Evolutionary conservation across 2,888 invertebrate genomes (phyloP), one percentile per base, ranked within the genome.

Genomic region (Formica aserva): DNA sequence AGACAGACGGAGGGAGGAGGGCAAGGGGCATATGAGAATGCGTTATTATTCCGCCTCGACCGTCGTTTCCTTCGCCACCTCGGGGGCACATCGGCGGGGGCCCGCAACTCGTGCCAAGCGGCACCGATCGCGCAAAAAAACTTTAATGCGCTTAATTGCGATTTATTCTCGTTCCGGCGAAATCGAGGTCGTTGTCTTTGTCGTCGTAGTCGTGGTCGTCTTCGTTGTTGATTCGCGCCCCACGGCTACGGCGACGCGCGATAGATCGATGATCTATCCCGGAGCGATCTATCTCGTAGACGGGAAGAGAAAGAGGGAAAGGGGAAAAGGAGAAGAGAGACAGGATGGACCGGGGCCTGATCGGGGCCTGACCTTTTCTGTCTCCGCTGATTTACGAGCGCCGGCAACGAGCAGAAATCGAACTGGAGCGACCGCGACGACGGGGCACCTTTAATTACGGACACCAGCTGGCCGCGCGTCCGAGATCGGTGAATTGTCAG

Each of bases 371-470:
- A 88, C 88, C 88, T 91, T 87, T 88, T 77, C 91, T 84, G 91
- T 89, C 90, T 77, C 67, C 86, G 87, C 84, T 91, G 90, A 90
- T 90, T 90, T 90, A 90, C 88, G 91, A 90, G 78, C 76, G 72
- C 84, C 66, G 85, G 82, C 85, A 82, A 85, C 87, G 78, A 80
- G 85, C 85, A 85, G 90, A 90, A 88, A 90, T 90, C 90, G 90
- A 89, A 88, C 86, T 89, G 86, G 90, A 88, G 88, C 89, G 88
- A 88, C 84, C 87, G 84, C 85, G 84, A 88, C 76, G 86, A 86
- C 72, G 86, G 86, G 84, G 82, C 86, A 86, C 76, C 87, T 87
- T 90, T 90, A 90, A 90, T 90, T 89, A 89, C 86, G 76, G 85
- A 81, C 65, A 75, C 75, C 81, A 75, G 76, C 55, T 75, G 75